Evolutionary conservation across 2,888 invertebrate genomes (phyloP), one percentile per base, ranked within the genome.

Genomic region (Pimpla rufipes): DNA sequence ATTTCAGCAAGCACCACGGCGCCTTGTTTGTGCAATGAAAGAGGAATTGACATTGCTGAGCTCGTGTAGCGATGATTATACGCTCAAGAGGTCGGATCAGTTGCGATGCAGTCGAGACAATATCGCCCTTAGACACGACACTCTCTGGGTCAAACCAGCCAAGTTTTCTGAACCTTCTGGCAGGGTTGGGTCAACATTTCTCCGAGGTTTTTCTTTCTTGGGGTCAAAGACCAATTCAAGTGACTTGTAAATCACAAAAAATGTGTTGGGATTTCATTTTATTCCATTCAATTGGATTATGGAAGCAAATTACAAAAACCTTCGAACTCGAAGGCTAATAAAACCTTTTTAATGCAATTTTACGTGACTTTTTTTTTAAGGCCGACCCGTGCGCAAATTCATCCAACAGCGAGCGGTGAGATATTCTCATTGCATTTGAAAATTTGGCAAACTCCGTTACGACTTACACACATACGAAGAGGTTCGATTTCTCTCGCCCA

Each of bases 371-470:
- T 3, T 47, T 16, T 11, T 23, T 55, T 55, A 23, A 11, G 3
- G 23, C 8, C 0, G 1, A 23, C 21, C 18, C 18, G 8, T 40
- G 2, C 16, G 42, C 67, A 52, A 68, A 47, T 66, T 47, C 37
- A 29, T 59, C 18, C 59, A n/a, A 5, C 47, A 42, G 59, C 42
- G 35, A 40, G n/a, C 37, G 71, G 35, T 11, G 23, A 47, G 66
- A 55, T 67, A 64, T 75, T 75, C 55, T 75, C 78, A 42, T 59
- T 71, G 42, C 11, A 47, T 52, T 79, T 4, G 67, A 79, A 83
- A 83, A 83, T 83, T 83, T 71, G 79, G 79, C 82, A 55, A 75
- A 64, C 64, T 29, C 59, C 16, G 47, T 79, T 66, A 76, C 75
- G 45, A 66, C 29, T n/a, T 77, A 37, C 18, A 67, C 55, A 50